Conservation (phyloP, 2,888 invertebrate species). For the Lycaena phlaeas region DNA sequence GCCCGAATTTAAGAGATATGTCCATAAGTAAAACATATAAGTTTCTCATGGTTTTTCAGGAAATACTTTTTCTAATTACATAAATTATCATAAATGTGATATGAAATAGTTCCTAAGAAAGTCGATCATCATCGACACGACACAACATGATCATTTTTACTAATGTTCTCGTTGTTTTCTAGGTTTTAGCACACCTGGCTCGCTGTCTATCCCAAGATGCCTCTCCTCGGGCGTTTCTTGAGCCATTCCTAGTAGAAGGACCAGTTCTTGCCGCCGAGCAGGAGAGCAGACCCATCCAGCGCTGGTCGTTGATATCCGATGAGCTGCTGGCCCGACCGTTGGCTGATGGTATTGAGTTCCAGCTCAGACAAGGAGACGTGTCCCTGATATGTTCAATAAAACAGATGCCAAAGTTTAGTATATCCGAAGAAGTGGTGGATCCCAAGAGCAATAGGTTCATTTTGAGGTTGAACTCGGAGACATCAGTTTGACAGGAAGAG, state of each 20-base stretch:
- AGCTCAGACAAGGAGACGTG: conserved; percentile 93
- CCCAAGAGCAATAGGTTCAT: conserved; percentile 97
- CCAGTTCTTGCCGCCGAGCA: conserved; percentile 90
- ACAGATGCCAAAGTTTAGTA: conserved; percentile 92
- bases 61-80: no score
- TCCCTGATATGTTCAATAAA: conserved; percentile 90
- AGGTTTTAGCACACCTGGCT: conserved; percentile 88
- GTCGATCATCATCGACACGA: no score
- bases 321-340: conserved; percentile 91
- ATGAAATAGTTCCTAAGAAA: no score
- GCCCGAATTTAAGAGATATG: no score
- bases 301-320: conserved; percentile 97
- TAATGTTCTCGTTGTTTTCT: no score
- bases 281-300: conserved; percentile 86
- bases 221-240: conserved; percentile 94
- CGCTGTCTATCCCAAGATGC: conserved; percentile 94
- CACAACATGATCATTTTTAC: no score
- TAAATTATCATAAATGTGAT: no score
- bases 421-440: conserved; percentile 96
- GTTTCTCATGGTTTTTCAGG: no score
- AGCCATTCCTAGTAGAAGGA: conserved; percentile 90
- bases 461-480: conserved; percentile 94
- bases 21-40: no score
- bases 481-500: conserved; percentile 87
- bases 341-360: conserved; percentile 88